phyloP scores from a whole-genome alignment of 2,113 vertebrate genomes.

The Galeopterus variegatus region DNA sequence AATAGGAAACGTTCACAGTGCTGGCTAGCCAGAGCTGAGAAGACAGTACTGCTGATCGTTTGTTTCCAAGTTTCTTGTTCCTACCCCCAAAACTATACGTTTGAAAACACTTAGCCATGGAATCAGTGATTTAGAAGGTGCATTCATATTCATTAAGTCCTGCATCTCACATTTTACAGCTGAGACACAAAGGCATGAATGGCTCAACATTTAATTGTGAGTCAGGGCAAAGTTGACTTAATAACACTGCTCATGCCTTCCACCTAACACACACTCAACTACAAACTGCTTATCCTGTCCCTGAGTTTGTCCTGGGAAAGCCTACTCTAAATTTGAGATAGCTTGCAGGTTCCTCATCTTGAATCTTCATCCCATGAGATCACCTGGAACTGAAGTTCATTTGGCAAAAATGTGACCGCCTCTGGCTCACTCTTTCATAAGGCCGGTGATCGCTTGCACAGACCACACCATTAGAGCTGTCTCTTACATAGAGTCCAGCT shows the following conservation, averaged over 20 bases:
- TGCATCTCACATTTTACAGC: neutral
- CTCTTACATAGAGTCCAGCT: neutral
- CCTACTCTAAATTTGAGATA: neutral
- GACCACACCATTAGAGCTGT: accelerated
- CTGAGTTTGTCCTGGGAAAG: neutral
- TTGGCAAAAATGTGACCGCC: neutral
- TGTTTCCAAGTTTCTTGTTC: neutral
- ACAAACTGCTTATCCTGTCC: neutral
- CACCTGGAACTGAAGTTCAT: neutral
- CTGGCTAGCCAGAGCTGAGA: neutral
- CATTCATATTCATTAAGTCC: neutral
- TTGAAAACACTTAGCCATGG: neutral
- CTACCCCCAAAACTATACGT: neutral
- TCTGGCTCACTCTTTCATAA: neutral
- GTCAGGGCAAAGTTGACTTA: neutral
- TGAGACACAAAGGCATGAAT: neutral
- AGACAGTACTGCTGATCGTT: neutral
- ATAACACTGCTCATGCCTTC: neutral
- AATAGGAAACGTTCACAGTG: neutral
- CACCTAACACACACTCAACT: neutral
- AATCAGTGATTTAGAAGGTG: neutral
- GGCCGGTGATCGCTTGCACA: neutral
- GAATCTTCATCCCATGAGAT: neutral
- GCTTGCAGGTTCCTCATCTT: neutral
- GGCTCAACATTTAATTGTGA: neutral